Evolutionary conservation across 2,113 vertebrate species (phyloP).

Genomic region (Trematomus loennbergii): DNA sequence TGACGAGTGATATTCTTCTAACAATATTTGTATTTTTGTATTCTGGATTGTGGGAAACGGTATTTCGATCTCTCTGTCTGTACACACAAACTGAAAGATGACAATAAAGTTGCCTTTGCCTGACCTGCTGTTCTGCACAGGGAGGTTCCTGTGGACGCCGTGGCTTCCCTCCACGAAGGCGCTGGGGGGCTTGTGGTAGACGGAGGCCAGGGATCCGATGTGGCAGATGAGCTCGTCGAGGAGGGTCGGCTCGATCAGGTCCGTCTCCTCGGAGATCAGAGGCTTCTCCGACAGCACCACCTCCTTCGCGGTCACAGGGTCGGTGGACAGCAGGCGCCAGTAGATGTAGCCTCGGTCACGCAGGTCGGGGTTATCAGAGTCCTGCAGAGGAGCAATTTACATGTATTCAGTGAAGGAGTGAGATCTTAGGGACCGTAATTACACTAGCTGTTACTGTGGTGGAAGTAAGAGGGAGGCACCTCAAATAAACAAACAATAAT

Average conservation of each 20-base stretch:
- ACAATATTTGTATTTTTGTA: no score
- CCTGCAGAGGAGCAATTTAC: constrained; percentile 77
- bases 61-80: no score
- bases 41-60: no score
- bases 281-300: constrained; percentile 98
- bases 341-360: constrained; percentile 99
- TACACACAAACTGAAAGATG: no score
- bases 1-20: no score
- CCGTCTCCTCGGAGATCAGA: constrained; percentile 96
- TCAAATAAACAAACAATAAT: neutral
- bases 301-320: constrained; percentile 98
- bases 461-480: neutral
- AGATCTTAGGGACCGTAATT: neutral
- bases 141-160: constrained; percentile 96
- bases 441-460: neutral
- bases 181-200: constrained; percentile 98
- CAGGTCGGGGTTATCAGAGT: constrained; percentile 98
- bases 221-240: constrained; percentile 98
- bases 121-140: constrained; percentile 97
- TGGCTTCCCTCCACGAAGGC: constrained; percentile 99
- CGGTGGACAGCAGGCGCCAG: constrained; percentile 97
- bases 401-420: neutral
- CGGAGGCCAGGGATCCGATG: constrained; percentile 95
- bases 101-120: no score
- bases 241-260: constrained; percentile 96